These are phyloP conservation scores for Theonella swinhoei DNA, from an alignment of 37 sponge, comb jelly and placozoan genomes.

Conservation along the genomic window DNA sequence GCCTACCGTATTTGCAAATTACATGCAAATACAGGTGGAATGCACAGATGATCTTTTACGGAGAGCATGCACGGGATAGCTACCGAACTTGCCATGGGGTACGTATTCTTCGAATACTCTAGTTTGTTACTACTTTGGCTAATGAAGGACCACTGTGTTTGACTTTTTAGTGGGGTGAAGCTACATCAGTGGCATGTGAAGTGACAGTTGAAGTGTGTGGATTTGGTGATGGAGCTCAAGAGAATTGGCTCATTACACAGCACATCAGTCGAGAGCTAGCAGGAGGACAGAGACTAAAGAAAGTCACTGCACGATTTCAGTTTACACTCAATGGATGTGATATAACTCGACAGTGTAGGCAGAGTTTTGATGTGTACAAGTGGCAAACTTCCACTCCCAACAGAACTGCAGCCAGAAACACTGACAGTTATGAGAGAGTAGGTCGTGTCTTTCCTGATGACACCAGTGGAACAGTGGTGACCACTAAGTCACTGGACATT, in stretches of 20 bases:
- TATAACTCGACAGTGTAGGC: neutral
- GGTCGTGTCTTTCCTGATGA: neutral
- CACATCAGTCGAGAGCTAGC: neutral
- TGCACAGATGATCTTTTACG: too few species aligned
- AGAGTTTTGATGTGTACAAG: neutral
- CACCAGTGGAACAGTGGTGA: neutral
- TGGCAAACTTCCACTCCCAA: neutral
- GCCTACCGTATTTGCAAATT: too few species aligned
- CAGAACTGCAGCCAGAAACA: neutral
- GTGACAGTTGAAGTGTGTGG: neutral
- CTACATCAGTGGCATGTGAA: neutral
- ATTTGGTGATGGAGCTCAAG: neutral
- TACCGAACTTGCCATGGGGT: too few species aligned
- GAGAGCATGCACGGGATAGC: too few species aligned
- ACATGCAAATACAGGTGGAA: too few species aligned
- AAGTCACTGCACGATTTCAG: neutral
- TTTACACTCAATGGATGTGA: constrained; percentile 5
- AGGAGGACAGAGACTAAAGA: neutral
- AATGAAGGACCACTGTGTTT: neutral
- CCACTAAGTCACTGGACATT: neutral
- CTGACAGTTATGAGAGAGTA: neutral
- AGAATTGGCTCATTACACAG: constrained; percentile 16
- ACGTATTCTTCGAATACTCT: too few species aligned
- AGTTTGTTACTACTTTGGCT: too few species aligned
- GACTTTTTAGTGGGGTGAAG: neutral